Percentiles rank a stretch among this genome's conserved stretches.
Conservation (phyloP, 2,113 vertebrate genomes). For the Chionomys nivalis region DNA sequence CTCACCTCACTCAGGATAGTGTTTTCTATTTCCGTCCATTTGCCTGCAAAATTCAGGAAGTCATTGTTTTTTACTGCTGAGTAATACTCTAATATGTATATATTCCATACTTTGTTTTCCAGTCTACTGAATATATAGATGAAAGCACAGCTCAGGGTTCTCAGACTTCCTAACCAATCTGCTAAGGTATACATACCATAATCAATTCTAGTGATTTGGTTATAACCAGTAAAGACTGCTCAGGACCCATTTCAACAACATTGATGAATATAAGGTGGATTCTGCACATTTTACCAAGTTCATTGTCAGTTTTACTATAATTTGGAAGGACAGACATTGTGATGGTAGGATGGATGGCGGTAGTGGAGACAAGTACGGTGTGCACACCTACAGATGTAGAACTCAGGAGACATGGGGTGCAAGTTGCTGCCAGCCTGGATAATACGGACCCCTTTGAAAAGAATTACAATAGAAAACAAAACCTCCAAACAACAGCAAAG, state of each 20-base stretch:
- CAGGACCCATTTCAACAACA: background rate
- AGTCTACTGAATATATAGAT: conserved; percentile 2
- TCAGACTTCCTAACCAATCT: background rate
- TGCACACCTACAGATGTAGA: background rate
- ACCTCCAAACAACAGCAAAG: no score
- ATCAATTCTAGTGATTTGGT: background rate
- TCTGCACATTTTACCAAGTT: background rate
- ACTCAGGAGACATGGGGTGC: background rate
- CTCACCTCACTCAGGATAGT: no score
- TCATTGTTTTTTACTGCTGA: no score
- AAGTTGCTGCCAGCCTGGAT: background rate
- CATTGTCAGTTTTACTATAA: background rate
- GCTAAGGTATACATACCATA: background rate
- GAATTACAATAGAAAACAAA: background rate
- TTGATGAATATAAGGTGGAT: background rate
- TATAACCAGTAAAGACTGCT: background rate
- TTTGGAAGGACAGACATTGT: background rate
- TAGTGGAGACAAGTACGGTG: background rate
- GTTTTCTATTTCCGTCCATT: no score
- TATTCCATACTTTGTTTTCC: no score
- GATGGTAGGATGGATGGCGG: background rate
- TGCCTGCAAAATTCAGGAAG: no score
- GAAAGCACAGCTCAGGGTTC: background rate
- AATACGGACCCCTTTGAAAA: background rate
- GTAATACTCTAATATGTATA: no score